A percentile compares a stretch with the other conserved stretches of the same genome.
phyloP scores from a whole-genome alignment of 2,888 invertebrate genomes.

The Drosophila seclusa region DNA sequence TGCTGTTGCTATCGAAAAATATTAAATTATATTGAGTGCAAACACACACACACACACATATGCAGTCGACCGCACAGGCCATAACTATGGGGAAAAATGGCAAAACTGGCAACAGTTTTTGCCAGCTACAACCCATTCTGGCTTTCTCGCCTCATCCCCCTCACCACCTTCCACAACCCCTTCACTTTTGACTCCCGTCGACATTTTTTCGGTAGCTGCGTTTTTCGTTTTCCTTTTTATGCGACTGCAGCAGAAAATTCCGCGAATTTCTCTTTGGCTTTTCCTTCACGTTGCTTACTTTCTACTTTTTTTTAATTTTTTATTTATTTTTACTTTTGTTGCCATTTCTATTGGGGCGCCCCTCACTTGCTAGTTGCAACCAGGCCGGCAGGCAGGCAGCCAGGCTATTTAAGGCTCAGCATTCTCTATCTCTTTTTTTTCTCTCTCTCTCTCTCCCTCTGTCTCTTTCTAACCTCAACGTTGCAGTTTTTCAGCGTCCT shows the following conservation, averaged over 20 bases:
- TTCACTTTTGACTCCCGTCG: slow-evolving; percentile 52
- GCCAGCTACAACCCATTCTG: slow-evolving; percentile 9
- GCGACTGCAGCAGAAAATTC: slow-evolving; percentile 78
- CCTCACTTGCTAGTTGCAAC: slow-evolving; percentile 9
- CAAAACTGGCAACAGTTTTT: slow-evolving; percentile 27
- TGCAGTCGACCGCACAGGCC: slow-evolving; percentile 47
- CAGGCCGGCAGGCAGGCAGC: slow-evolving; percentile 23
- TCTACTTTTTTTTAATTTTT: background rate
- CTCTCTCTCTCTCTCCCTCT: background rate
- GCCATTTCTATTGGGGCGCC: slow-evolving; percentile 50
- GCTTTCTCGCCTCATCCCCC: background rate
- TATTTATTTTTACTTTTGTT: slow-evolving; percentile 32
- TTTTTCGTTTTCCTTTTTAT: slow-evolving; percentile 56
- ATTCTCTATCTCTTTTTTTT: background rate
- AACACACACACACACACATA: slow-evolving; percentile 32
- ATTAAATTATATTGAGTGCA: slow-evolving; percentile 80
- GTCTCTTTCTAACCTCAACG: slow-evolving; percentile 29
- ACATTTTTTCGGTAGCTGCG: slow-evolving; percentile 62
- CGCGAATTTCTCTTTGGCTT: slow-evolving; percentile 72
- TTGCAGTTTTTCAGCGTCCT: slow-evolving; percentile 28
- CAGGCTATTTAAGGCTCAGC: slow-evolving; percentile 52
- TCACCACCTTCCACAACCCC: slow-evolving; percentile 20
- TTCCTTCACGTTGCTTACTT: slow-evolving; percentile 19
- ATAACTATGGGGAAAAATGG: slow-evolving; percentile 49
- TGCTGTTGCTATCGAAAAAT: slow-evolving; percentile 78